Conservation (phyloP, 2,888 invertebrate species). For the Trachelus troglodyta region DNA sequence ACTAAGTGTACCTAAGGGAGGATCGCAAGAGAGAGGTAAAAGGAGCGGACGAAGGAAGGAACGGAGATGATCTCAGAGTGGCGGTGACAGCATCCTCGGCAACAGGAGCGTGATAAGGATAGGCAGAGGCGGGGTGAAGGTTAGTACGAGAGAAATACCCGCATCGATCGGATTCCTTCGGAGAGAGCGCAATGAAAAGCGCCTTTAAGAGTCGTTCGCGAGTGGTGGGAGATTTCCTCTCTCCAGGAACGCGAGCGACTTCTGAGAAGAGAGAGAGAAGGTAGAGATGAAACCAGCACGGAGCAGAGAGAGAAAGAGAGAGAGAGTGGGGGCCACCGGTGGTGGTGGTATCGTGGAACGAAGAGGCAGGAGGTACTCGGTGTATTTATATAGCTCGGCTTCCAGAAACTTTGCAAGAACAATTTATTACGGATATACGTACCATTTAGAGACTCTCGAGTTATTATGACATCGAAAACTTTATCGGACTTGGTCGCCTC, state of each 20-base stretch:
- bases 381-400: constrained; percentile 55
- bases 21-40: not conserved
- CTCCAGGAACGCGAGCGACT: not conserved
- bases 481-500: constrained; percentile 42
- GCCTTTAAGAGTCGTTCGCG: constrained; percentile 45
- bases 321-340: constrained; percentile 21
- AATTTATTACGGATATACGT: constrained; percentile 60
- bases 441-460: constrained; percentile 54
- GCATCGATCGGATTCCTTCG: constrained; percentile 43
- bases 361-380: constrained; percentile 28
- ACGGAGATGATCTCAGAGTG: not conserved
- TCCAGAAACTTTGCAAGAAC: constrained; percentile 56
- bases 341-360: constrained; percentile 10
- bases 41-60: not conserved
- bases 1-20: not conserved
- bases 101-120: not conserved
- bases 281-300: not conserved
- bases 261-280: not conserved
- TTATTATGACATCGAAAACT: constrained; percentile 58
- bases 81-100: not conserved
- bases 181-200: constrained; percentile 44
- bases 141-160: constrained; percentile 31
- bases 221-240: not conserved
- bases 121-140: not conserved
- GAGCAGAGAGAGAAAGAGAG: not conserved